Percentiles rank a stretch among this genome's conserved stretches.
Evolutionary conservation across 1,140 invertebrate species (phyloP).

Genomic region (Macrocentrus cingulum): DNA sequence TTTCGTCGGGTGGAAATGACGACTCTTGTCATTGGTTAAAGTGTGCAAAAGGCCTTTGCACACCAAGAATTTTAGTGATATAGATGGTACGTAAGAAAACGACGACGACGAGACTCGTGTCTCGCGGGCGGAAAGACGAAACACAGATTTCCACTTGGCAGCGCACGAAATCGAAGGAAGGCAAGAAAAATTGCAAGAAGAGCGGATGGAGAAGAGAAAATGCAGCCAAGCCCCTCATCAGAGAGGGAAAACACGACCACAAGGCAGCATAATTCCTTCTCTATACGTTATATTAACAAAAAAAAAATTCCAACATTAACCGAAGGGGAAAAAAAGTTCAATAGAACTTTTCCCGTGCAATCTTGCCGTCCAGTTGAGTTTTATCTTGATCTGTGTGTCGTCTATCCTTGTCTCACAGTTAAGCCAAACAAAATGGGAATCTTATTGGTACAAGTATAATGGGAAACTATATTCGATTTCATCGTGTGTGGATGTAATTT

Average conservation of each 20-base stretch:
- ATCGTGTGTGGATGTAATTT: constrained; percentile 17
- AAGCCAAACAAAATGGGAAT: constrained; percentile 1
- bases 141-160: constrained; percentile 33
- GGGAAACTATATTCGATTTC: constrained; percentile 16
- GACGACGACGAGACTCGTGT: constrained; percentile 8
- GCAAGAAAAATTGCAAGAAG: neutral
- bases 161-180: constrained; percentile 28
- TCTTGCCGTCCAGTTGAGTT: neutral
- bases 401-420: neutral
- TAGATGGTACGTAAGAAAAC: constrained; percentile 3
- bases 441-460: neutral
- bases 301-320: neutral
- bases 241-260: neutral
- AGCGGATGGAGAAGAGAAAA: constrained; percentile 3
- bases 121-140: constrained; percentile 22
- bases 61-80: too few relatives aligned
- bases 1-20: constrained; percentile 2
- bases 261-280: neutral
- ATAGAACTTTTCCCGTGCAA: neutral
- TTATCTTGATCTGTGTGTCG: neutral
- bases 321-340: neutral
- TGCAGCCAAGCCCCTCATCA: constrained; percentile 5
- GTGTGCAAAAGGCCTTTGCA: neutral
- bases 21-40: neutral
- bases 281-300: neutral